These are phyloP conservation scores for Pararge aegeria DNA, from an alignment of 1,140 invertebrate species.

Conservation along the genomic window DNA sequence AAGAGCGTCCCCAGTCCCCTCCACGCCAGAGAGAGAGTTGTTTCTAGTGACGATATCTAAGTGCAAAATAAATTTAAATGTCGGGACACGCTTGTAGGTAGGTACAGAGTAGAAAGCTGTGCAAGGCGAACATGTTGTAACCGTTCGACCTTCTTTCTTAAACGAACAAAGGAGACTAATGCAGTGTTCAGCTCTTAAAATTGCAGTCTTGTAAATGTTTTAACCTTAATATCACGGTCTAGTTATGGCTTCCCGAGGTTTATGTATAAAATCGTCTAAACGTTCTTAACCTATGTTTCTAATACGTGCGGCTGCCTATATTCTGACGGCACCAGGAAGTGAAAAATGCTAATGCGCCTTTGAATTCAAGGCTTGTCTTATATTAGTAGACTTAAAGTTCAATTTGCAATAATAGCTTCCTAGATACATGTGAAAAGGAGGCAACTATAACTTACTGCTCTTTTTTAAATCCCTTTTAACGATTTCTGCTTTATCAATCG, in stretches of 20 bases:
- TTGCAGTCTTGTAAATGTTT: constrained; percentile 49
- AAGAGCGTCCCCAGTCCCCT: constrained; percentile 64
- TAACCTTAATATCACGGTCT: constrained; percentile 68
- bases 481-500: too few relatives aligned
- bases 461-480: too few relatives aligned
- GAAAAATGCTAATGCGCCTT: constrained; percentile 72
- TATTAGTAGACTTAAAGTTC: constrained; percentile 58
- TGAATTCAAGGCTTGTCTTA: constrained; percentile 72
- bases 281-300: constrained; percentile 36
- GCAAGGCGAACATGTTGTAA: constrained; percentile 76
- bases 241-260: constrained; percentile 46
- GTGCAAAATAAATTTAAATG: constrained; percentile 77
- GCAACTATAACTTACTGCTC: neutral
- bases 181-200: constrained; percentile 45
- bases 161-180: constrained; percentile 70
- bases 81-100: constrained; percentile 75
- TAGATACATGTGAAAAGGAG: constrained; percentile 22
- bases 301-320: constrained; percentile 44
- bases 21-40: constrained; percentile 69
- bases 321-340: constrained; percentile 64
- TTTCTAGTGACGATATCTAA: constrained; percentile 55
- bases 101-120: constrained; percentile 75
- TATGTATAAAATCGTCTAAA: constrained; percentile 34
- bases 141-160: constrained; percentile 70
- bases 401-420: constrained; percentile 57